A percentile compares a stretch with the other conserved stretches of the same genome.
These are phyloP conservation scores for Melipona quadrifasciata DNA, from an alignment of 1,140 invertebrate species.

Conservation along the genomic window DNA sequence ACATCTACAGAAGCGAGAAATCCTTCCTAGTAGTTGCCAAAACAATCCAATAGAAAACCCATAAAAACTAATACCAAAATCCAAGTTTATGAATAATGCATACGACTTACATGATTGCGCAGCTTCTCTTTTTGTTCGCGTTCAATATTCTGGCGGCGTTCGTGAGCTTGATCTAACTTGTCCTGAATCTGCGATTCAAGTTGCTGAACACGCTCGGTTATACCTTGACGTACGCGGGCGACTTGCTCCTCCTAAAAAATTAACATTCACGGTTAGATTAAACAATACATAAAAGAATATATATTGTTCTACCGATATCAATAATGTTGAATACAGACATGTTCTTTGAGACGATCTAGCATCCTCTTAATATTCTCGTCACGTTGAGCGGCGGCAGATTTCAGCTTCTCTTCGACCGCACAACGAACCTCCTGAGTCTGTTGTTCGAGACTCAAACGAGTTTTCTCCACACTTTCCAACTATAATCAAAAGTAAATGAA, in stretches of 20 bases:
- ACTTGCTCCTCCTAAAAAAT: slow-evolving; percentile 87
- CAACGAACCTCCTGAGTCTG: slow-evolving; percentile 91
- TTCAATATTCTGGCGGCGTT: slow-evolving; percentile 86
- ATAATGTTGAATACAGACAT: slow-evolving; percentile 85
- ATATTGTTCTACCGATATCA: neutral
- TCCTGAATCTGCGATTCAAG: slow-evolving; percentile 87
- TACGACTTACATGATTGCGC: slow-evolving; percentile 87
- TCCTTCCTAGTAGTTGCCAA: slow-evolving; percentile 52
- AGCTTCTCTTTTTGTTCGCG: slow-evolving; percentile 89
- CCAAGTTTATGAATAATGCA: neutral
- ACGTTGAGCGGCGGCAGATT: slow-evolving; percentile 90
- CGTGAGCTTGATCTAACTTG: slow-evolving; percentile 87
- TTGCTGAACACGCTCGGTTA: slow-evolving; percentile 85
- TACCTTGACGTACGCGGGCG: slow-evolving; percentile 85
- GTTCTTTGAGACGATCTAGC: slow-evolving; percentile 93
- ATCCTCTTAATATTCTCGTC: slow-evolving; percentile 94
- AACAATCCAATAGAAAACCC: slow-evolving; percentile 27
- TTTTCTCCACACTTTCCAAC: slow-evolving; percentile 92
- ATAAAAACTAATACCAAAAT: slow-evolving; percentile 18
- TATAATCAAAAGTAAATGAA: slow-evolving; percentile 79
- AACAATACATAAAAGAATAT: neutral
- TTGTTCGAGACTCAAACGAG: slow-evolving; percentile 89
- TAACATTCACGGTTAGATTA: slow-evolving; percentile 34
- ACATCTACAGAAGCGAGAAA: slow-evolving; percentile 40
- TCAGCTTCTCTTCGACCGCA: slow-evolving; percentile 92